Evolutionary conservation across 37 sponge, comb jelly and placozoan species (phyloP).

Genomic region (Beroe ovata): DNA sequence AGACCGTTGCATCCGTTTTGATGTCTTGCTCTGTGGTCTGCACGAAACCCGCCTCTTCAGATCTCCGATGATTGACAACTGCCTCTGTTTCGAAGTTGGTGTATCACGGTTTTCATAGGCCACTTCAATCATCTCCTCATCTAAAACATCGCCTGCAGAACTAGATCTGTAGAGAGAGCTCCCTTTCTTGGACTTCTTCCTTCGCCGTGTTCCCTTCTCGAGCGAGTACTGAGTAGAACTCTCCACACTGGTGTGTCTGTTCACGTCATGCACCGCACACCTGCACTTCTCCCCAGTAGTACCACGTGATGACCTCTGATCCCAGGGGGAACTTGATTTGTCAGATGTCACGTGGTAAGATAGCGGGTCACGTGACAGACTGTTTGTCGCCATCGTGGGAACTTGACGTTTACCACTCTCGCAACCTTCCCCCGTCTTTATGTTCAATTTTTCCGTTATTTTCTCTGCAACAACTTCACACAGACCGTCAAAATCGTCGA

Average conservation of each 20-base stretch:
- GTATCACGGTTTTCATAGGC: background rate
- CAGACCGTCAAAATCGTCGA: conserved; percentile 32
- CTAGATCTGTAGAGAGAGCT: background rate
- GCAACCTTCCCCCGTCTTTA: background rate
- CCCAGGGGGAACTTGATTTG: background rate
- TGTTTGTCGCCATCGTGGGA: background rate
- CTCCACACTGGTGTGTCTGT: conserved; percentile 13
- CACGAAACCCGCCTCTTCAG: background rate
- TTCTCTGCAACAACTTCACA: conserved; percentile 26
- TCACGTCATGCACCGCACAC: background rate
- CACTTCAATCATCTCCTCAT: background rate
- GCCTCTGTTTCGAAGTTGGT: background rate
- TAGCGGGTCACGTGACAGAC: background rate
- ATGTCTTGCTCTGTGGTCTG: background rate
- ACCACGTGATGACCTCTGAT: background rate
- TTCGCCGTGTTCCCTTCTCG: background rate
- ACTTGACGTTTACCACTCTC: background rate
- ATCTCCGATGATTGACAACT: background rate
- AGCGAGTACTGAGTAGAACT: background rate
- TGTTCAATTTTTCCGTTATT: conserved; percentile 8
- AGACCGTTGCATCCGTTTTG: conserved; percentile 2
- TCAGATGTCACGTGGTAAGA: background rate
- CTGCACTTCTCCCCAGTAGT: background rate
- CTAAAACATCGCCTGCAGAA: background rate
- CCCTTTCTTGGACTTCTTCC: background rate